A percentile compares a stretch with the other conserved stretches of the same genome.
These are phyloP conservation scores for Brotula barbata DNA, from an alignment of 2,797 vertebrate genomes.

Conservation along the genomic window DNA sequence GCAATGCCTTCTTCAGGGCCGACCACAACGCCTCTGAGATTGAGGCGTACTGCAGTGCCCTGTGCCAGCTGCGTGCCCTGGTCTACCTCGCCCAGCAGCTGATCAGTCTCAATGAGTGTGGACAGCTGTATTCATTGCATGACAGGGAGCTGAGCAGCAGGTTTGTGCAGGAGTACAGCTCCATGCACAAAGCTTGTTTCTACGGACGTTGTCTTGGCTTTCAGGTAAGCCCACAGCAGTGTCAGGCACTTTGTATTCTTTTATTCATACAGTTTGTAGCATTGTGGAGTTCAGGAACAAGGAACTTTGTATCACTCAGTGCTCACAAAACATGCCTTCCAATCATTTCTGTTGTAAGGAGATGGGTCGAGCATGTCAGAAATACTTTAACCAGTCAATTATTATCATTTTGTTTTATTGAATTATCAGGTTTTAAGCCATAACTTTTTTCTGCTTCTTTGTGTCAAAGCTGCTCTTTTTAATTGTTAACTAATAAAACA, in stretches of 20 bases:
- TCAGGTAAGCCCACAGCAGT: slow-evolving; percentile 75
- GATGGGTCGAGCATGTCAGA: background rate
- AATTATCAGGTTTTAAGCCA: background rate
- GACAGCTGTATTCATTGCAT: slow-evolving; percentile 81
- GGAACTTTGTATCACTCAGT: background rate
- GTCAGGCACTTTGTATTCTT: background rate
- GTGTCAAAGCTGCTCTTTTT: background rate
- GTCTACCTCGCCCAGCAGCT: slow-evolving; percentile 84
- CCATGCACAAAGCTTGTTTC: slow-evolving; percentile 91
- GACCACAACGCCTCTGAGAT: slow-evolving; percentile 86
- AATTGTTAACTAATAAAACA: background rate
- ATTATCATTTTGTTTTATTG: background rate
- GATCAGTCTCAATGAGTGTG: slow-evolving; percentile 76
- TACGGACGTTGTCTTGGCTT: slow-evolving; percentile 92
- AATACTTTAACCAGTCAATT: background rate
- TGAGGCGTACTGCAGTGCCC: slow-evolving; percentile 84
- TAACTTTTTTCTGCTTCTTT: background rate
- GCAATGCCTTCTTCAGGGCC: slow-evolving; percentile 84
- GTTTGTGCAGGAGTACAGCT: slow-evolving; percentile 86
- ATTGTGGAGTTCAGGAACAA: background rate
- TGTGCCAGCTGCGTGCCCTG: slow-evolving; percentile 87
- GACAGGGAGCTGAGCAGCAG: slow-evolving; percentile 72
- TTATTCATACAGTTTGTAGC: background rate
- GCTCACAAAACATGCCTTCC: no score
- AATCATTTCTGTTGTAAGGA: no score